Percentiles rank a stretch among this genome's conserved stretches.
Conservation (phyloP, 2,113 vertebrate genomes). For the Eclectus roratus region DNA sequence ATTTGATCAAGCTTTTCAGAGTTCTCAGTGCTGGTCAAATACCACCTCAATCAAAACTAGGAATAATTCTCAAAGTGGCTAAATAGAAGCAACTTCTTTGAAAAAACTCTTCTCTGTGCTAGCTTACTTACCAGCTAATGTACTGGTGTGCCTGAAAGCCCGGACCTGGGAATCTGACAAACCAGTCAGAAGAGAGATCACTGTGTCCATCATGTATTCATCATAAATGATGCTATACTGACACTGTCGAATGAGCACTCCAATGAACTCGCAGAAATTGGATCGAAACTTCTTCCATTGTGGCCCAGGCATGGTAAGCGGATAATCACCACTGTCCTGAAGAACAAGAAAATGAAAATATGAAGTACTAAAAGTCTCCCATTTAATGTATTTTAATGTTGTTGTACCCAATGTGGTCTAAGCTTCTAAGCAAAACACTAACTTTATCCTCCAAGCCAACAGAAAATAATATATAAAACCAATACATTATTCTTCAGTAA, state of each 20-base stretch:
- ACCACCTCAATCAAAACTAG: not conserved
- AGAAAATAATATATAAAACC: not conserved
- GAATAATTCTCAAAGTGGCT: not conserved
- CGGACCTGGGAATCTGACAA: conserved; percentile 98
- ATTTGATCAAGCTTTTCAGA: not conserved
- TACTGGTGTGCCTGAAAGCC: conserved; percentile 98
- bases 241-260: conserved; percentile 96
- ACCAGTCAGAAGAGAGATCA: conserved; percentile 97
- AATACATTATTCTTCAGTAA: not conserved
- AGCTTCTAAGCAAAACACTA: not conserved
- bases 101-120: not conserved
- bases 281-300: conserved; percentile 99
- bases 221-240: conserved; percentile 99
- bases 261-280: conserved; percentile 99
- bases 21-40: not conserved
- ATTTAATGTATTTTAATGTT: not conserved
- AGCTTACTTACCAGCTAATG: conserved; percentile 87
- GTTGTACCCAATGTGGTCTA: not conserved
- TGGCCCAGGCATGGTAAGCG: conserved; percentile 96
- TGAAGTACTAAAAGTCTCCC: not conserved
- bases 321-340: conserved; percentile 98
- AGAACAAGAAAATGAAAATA: not conserved
- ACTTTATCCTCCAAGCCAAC: not conserved
- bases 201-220: conserved; percentile 99
- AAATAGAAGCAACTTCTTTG: not conserved